Base-by-base conservation (phyloP, 2,797 vertebrate species). In the Acipenser transmontanus region DNA sequence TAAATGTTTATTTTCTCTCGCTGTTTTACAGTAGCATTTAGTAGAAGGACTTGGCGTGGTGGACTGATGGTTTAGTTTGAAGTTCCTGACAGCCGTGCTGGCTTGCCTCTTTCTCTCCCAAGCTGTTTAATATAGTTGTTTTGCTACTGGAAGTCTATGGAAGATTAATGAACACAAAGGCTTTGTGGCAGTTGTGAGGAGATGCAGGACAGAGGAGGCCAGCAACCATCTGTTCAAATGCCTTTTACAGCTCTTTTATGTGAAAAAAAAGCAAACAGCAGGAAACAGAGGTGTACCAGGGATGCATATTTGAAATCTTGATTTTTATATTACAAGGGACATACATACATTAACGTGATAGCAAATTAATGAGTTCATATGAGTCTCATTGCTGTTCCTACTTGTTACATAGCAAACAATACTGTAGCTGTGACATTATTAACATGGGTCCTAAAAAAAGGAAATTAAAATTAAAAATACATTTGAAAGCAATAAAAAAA, bases 91-190 rank as follows among this genome's bases (percentile, higher is more conserved):
- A 95, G 94, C 92, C 93, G 90, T 72, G 84, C 85, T 80, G 89
- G 90, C 88, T 89, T 86, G 85, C 87, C 77, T 67, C 62, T 49
- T 70, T 82, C 83, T 88, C 86, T 89, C 84, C 80, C 86, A 86
- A 88, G 79, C 85, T 92, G 86, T 92, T 93, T 93, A 94, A 95
- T 97, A 96, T 93, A 95, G 94, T 92, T 78, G 74, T 83, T 92
- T 90, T 93, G 91, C 91, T 92, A 88, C 92, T 94, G 91, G 87
- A 95, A 93, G 91, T 88, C 90, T 91, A 90, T 90, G 89, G 92
- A 97, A 98, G 95, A 98, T 99, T 98, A 98, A 98, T 98, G 94
- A 95, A 96, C 90, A 86, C 88, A 87, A 87, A 91, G 89, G 84
- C 91, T 93, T 83, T 76, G 88, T 93, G 93, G 94, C 94, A 96